These are phyloP conservation scores for Apus apus DNA, from an alignment of 2,113 vertebrate genomes.

Conservation along the genomic window DNA sequence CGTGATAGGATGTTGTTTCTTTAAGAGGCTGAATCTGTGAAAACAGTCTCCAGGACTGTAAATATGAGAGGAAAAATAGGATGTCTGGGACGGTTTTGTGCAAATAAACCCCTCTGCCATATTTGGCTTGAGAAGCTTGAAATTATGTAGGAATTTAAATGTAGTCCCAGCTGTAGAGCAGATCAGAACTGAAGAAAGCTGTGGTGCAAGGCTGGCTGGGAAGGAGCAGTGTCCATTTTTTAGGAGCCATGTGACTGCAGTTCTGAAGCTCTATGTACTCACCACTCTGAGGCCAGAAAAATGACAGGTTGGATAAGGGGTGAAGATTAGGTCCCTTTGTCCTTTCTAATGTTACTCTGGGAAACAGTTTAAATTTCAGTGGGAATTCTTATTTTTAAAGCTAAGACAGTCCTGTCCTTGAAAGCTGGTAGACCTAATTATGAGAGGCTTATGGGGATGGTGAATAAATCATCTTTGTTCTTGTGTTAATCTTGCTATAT, in stretches of 20 bases:
- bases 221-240: not conserved
- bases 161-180: not conserved
- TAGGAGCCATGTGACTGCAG: not conserved
- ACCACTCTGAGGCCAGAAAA: not conserved
- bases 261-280: not conserved
- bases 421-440: conserved; percentile 59
- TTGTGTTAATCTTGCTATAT: conserved; percentile 66
- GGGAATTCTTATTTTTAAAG: conserved; percentile 7
- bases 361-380: not conserved
- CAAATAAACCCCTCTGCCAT: not conserved
- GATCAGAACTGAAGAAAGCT: not conserved
- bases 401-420: conserved; percentile 43
- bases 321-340: not conserved
- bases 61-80: not conserved
- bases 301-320: not conserved
- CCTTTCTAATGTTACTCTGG: not conserved
- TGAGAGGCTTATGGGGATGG: conserved; percentile 56
- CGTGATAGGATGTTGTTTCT: conserved; percentile 18
- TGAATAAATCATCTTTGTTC: conserved; percentile 55
- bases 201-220: not conserved
- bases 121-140: not conserved
- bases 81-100: not conserved
- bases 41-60: not conserved
- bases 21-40: not conserved
- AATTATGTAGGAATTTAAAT: not conserved